Evolutionary conservation across 2,113 vertebrate genomes (phyloP).

Genomic region (Macquaria australasica): DNA sequence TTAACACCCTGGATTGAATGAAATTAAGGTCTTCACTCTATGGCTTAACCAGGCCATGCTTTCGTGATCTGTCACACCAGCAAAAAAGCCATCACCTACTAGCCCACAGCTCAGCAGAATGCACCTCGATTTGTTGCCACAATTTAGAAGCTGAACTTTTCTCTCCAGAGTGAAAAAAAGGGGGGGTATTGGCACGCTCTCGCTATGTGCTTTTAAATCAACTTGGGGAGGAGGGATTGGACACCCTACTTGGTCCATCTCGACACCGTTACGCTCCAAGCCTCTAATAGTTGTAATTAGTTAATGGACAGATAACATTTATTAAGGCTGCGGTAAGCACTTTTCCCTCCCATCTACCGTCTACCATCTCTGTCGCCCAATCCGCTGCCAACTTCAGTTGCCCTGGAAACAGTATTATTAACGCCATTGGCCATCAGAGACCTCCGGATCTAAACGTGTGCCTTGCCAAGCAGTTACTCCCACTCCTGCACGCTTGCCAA

Average conservation of each 20-base stretch:
- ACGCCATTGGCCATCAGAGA: conserved; percentile 71
- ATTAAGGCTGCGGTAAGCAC: conserved; percentile 83
- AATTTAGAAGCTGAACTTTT: conserved; percentile 65
- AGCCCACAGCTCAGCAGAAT: conserved; percentile 65
- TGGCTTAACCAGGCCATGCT: conserved; percentile 40
- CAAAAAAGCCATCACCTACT: conserved; percentile 56
- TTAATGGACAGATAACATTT: conserved; percentile 88
- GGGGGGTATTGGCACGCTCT: conserved; percentile 72
- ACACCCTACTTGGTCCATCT: conserved; percentile 66
- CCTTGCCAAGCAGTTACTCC: conserved; percentile 79
- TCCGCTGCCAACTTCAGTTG: conserved; percentile 67
- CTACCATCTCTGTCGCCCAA: conserved; percentile 51
- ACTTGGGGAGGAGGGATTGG: conserved; percentile 38
- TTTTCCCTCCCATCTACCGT: conserved; percentile 65
- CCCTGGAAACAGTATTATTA: conserved; percentile 78
- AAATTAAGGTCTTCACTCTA: conserved; percentile 59
- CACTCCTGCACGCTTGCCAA: conserved; percentile 70
- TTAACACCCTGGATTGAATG: conserved; percentile 39
- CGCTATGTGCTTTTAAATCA: conserved; percentile 83
- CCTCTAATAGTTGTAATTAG: conserved; percentile 86
- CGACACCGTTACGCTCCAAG: conserved; percentile 69
- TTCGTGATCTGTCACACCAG: conserved; percentile 59
- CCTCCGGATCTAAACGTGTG: conserved; percentile 69
- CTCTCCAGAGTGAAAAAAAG: conserved; percentile 18
- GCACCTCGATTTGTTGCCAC: conserved; percentile 58